phyloP scores from a whole-genome alignment of 2,888 invertebrate species.

The Malacosoma neustria region DNA sequence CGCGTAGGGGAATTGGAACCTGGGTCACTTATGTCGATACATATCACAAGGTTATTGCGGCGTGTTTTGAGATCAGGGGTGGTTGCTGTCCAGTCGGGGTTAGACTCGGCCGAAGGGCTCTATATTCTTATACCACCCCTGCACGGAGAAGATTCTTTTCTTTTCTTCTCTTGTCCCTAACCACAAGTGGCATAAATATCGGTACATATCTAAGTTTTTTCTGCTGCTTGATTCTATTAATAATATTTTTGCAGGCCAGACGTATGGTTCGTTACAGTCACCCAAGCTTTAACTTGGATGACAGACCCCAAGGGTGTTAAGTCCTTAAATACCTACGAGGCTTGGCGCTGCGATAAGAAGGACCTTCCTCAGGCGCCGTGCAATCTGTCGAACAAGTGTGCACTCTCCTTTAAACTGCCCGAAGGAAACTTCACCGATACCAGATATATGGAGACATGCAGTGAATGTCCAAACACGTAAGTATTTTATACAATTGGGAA shows the following conservation, averaged over 20 bases:
- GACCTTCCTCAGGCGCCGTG: constrained; percentile 85
- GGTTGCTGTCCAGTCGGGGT: too few relatives aligned
- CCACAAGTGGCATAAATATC: too few relatives aligned
- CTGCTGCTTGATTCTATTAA: too few relatives aligned
- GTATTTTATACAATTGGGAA: constrained; percentile 18
- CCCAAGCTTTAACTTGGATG: constrained; percentile 93
- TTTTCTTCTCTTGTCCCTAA: too few relatives aligned
- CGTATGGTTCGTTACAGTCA: constrained; percentile 90
- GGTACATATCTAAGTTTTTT: too few relatives aligned
- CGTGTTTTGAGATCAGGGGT: too few relatives aligned
- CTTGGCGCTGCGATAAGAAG: constrained; percentile 87
- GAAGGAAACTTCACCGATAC: constrained; percentile 86
- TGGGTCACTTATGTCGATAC: too few relatives aligned
- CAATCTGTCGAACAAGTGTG: constrained; percentile 88
- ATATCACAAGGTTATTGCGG: too few relatives aligned
- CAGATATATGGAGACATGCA: constrained; percentile 91
- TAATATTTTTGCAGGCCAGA: constrained; percentile 81
- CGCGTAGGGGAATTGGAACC: too few relatives aligned
- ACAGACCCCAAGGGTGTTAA: constrained; percentile 86
- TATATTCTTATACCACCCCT: too few relatives aligned
- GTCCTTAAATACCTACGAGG: constrained; percentile 81
- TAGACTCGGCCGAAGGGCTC: too few relatives aligned
- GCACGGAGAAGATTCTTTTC: too few relatives aligned
- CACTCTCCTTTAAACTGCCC: constrained; percentile 84
- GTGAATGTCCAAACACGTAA: constrained; percentile 86